phyloP scores from a whole-genome alignment of 2,113 vertebrate genomes.

The Porphyrio hochstetteri region DNA sequence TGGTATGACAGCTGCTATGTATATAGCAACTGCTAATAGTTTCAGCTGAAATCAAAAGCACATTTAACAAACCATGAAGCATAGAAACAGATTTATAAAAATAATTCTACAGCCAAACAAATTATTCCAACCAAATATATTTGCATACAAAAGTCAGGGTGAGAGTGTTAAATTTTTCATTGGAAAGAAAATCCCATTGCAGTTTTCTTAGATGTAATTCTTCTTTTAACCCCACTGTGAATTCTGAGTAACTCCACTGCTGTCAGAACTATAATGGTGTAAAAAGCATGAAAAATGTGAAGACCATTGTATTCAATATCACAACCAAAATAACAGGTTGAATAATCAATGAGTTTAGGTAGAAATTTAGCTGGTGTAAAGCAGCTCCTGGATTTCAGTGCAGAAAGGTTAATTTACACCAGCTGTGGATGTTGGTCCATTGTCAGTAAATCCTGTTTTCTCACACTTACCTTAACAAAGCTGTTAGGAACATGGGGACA shows the following conservation, averaged over 20 bases:
- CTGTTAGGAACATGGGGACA: not conserved
- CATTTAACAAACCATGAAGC: slow-evolving; percentile 41
- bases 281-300: not conserved
- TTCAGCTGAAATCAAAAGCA: slow-evolving; percentile 15
- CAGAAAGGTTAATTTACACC: not conserved
- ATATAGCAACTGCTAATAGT: not conserved
- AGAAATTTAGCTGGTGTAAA: not conserved
- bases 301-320: not conserved
- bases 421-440: not conserved
- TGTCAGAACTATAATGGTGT: not conserved
- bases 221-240: not conserved
- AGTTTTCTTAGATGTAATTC: not conserved
- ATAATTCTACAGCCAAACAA: slow-evolving; percentile 16
- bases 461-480: not conserved
- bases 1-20: not conserved
- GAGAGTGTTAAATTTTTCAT: not conserved
- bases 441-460: slow-evolving; percentile 21
- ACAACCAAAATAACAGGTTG: not conserved
- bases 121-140: slow-evolving; percentile 7
- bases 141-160: not conserved
- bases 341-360: not conserved
- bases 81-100: slow-evolving; percentile 2
- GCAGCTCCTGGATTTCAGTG: not conserved
- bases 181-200: not conserved
- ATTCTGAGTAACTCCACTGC: not conserved